phyloP scores from a whole-genome alignment of 1,140 invertebrate species.

The Nasonia giraulti region DNA sequence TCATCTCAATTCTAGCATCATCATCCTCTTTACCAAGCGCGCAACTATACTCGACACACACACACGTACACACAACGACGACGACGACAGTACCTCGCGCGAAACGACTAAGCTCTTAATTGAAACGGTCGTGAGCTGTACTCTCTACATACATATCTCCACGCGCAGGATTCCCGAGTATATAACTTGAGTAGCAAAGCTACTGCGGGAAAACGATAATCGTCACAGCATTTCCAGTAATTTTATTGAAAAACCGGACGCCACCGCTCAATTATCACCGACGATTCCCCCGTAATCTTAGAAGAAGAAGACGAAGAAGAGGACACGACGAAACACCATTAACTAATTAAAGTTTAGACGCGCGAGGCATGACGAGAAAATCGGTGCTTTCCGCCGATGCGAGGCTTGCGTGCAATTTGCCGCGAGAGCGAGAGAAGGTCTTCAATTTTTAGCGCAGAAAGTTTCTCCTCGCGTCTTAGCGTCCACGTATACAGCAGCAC shows the following conservation, averaged over 20 bases:
- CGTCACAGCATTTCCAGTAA: not conserved
- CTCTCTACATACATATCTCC: not conserved
- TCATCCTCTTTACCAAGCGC: not conserved
- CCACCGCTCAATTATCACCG: not conserved
- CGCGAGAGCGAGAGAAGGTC: slow-evolving; percentile 55
- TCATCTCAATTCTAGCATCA: not conserved
- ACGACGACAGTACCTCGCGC: not conserved
- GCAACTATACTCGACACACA: not conserved
- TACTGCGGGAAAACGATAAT: not conserved
- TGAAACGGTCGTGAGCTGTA: slow-evolving; percentile 18
- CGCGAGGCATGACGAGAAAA: slow-evolving; percentile 57
- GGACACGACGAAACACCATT: slow-evolving; percentile 51
- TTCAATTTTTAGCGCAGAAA: slow-evolving; percentile 61
- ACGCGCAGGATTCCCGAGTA: not conserved
- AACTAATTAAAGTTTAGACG: slow-evolving; percentile 59
- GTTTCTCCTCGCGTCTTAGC: slow-evolving; percentile 56
- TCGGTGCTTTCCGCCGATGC: slow-evolving; percentile 59
- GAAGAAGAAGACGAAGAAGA: not conserved
- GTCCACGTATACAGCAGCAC: not conserved
- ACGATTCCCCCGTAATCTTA: slow-evolving; percentile 1
- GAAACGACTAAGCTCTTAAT: slow-evolving; percentile 10
- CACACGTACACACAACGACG: not conserved
- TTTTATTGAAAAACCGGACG: not conserved
- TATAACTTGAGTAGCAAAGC: not conserved
- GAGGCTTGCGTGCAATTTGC: slow-evolving; percentile 53